phyloP scores from a whole-genome alignment of 2,888 invertebrate genomes.

The Amphipoea lucens region DNA sequence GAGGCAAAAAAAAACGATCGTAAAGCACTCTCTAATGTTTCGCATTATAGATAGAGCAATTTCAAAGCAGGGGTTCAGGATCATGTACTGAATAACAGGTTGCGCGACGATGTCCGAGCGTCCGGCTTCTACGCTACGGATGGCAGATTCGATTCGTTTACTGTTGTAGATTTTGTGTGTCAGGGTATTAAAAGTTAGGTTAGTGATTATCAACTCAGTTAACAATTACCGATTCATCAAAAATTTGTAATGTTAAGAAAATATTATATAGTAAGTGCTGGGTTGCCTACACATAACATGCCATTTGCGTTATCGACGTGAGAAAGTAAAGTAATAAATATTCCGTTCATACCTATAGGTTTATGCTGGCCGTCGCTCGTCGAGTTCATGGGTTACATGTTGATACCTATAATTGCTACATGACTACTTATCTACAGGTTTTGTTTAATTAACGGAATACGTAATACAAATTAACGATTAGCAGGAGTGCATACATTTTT shows the following conservation, averaged over 20 bases:
- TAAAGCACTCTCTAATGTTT: no score
- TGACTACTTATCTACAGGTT: background rate
- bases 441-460: conserved; percentile 7
- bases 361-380: background rate
- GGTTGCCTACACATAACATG: background rate
- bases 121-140: background rate
- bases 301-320: background rate
- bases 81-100: no score
- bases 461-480: conserved; percentile 1
- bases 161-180: background rate
- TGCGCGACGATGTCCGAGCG: background rate
- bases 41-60: no score
- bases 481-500: no score
- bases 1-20: no score
- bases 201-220: background rate
- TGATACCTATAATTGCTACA: background rate
- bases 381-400: background rate
- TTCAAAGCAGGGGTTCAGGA: no score
- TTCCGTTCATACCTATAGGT: background rate
- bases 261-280: background rate
- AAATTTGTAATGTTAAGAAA: background rate
- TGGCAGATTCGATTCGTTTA: background rate
- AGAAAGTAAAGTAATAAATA: conserved; percentile 1
- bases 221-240: background rate
- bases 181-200: background rate